Evolutionary conservation across 2,113 vertebrate genomes (phyloP).

Genomic region (Antechinus flavipes): DNA sequence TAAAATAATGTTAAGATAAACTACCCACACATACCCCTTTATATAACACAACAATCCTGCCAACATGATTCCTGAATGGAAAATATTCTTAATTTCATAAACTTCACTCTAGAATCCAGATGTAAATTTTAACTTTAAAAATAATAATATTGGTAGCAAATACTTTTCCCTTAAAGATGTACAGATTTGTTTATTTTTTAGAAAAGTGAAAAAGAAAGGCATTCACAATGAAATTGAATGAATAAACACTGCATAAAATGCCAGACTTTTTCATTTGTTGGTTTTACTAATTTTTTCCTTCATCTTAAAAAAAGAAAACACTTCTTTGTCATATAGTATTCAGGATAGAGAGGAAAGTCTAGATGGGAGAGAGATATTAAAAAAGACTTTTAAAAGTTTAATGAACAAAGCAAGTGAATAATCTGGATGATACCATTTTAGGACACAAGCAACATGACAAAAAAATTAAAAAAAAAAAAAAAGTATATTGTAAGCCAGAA

Average conservation of each 20-base stretch:
- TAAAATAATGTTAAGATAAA: neutral
- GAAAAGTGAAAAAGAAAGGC: neutral
- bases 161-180: neutral
- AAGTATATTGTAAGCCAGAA: neutral
- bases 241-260: neutral
- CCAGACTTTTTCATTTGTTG: neutral
- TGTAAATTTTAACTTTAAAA: neutral
- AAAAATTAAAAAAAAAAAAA: neutral
- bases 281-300: neutral
- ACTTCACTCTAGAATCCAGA: too few relatives aligned
- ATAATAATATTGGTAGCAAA: neutral
- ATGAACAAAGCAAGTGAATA: neutral
- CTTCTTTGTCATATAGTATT: neutral
- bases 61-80: too few relatives aligned
- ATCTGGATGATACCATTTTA: neutral
- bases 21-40: too few relatives aligned
- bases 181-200: neutral
- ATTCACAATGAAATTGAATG: neutral
- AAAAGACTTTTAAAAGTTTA: neutral
- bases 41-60: too few relatives aligned
- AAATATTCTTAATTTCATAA: too few relatives aligned
- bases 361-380: neutral
- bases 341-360: neutral
- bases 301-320: neutral
- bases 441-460: neutral